Evolutionary conservation across 2,888 invertebrate genomes (phyloP).

Genomic region (Argyresthia albistria): DNA sequence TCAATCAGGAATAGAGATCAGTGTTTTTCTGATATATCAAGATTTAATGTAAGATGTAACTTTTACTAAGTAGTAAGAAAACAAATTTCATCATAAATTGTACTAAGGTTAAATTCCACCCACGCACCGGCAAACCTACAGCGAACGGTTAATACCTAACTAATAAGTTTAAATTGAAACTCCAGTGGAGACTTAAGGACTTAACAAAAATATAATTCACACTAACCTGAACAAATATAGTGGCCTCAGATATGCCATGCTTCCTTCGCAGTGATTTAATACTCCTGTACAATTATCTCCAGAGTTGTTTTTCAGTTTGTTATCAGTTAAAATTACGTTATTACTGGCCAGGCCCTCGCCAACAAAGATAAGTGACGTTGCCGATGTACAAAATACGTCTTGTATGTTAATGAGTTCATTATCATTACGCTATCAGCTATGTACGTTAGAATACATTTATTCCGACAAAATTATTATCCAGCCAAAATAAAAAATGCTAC

Average conservation of each 20-base stretch:
- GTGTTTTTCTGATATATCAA: too few species aligned
- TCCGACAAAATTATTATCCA: background rate
- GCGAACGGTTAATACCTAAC: too few species aligned
- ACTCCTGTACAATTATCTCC: background rate
- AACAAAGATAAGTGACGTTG: background rate
- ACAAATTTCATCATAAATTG: too few species aligned
- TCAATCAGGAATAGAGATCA: too few species aligned
- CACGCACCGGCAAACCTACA: too few species aligned
- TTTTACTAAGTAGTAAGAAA: too few species aligned
- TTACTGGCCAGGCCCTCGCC: conserved; percentile 21
- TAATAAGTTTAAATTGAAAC: too few species aligned
- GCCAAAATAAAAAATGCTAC: too few species aligned
- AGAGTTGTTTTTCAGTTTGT: background rate
- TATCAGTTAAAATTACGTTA: conserved; percentile 7
- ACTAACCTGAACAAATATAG: background rate
- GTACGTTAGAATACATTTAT: background rate
- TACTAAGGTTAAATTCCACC: too few species aligned
- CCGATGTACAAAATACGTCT: too few species aligned
- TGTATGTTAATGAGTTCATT: background rate
- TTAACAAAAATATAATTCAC: background rate
- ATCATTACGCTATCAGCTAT: background rate
- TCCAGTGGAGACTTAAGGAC: too few species aligned
- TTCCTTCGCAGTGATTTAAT: background rate
- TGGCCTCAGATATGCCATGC: conserved; percentile 1
- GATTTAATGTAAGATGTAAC: too few species aligned